Evolutionary conservation across 2,888 invertebrate genomes (phyloP), one percentile per base, ranked within the genome.

Genomic region (Catocala sponsa): DNA sequence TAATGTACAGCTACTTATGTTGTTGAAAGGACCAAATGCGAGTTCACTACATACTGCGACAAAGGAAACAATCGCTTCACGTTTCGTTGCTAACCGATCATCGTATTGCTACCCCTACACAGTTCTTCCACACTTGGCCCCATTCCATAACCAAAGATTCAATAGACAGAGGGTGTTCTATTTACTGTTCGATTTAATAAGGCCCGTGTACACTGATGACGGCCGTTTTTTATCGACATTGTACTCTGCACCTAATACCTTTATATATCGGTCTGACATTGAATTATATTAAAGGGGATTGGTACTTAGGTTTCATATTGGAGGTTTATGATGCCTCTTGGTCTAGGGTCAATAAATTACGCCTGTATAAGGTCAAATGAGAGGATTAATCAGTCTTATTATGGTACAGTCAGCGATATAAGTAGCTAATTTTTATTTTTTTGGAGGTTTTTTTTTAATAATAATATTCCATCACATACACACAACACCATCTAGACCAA

Each of bases 171-270:
- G 72, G 68, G 74, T 68, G 78, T 58, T 59, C 71, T 81, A 78
- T 83, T 82, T 83, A 75, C 72, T 56, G 61, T 68, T 63, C 76
- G 71, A 71, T 70, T 80, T 76, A 79, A 79, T 77, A 81, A 72
- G 68, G 77, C 67, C 69, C 57, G 68, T 35, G 53, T 60, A 55
- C 47, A 63, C 56, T 44, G 67, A 71, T 63, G 58, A 57, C 49
- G 43, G 68, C 41, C 53, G 65, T 55, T 74, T 69, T n/a, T 70
- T 51, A 55, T 46, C 25, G 6, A 32, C 10, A 58, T 33, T 57
- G 15, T 56, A 12, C 32, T 35, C 25, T 10, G n/a, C 9, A 44
- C 4, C 33, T 42, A 49, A 51, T 12, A 49, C 33, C 6, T 49
- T 49, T n/a, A 15, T 10, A 6, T 47, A 15, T 13, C 9, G 12